Evolutionary conservation across 2,888 invertebrate genomes (phyloP).

Genomic region (Rhynchonema sp.): DNA sequence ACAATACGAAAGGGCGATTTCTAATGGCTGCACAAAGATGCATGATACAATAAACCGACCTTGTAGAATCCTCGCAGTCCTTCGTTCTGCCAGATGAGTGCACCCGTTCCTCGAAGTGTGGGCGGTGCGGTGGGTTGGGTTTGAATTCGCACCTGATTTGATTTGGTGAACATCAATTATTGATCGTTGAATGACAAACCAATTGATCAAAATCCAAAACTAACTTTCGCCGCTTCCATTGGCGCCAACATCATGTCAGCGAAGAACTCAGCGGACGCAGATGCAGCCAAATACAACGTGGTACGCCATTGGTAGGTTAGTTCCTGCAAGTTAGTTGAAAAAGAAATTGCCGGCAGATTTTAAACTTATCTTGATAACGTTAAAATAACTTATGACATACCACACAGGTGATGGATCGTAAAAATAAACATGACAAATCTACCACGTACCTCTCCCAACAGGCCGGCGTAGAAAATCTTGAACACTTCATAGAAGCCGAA

Average conservation of each 20-base stretch:
- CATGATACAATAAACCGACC: conserved; percentile 34
- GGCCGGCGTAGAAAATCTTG: conserved; percentile 60
- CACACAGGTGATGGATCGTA: too few relatives aligned
- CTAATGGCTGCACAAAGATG: not conserved
- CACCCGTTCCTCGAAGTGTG: conserved; percentile 67
- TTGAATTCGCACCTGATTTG: conserved; percentile 56
- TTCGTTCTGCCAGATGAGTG: conserved; percentile 70
- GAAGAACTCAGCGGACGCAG: conserved; percentile 95
- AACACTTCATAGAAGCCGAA: conserved; percentile 95
- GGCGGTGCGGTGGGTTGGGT: conserved; percentile 78
- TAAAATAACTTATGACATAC: too few relatives aligned
- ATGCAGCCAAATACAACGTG: conserved; percentile 67
- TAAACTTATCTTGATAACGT: not conserved
- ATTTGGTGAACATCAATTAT: not conserved
- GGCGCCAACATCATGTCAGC: conserved; percentile 91
- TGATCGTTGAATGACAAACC: too few relatives aligned
- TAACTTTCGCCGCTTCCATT: conserved; percentile 70
- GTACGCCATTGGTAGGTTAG: conserved; percentile 57
- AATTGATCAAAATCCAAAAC: not conserved
- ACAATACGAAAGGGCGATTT: not conserved
- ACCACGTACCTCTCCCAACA: conserved; percentile 68
- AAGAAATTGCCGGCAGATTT: not conserved
- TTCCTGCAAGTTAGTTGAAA: conserved; percentile 7
- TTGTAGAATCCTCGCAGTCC: conserved; percentile 50
- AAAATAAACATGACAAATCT: too few relatives aligned